Evolutionary conservation across 2,113 vertebrate species (phyloP).

Genomic region (Pedionomus torquatus): DNA sequence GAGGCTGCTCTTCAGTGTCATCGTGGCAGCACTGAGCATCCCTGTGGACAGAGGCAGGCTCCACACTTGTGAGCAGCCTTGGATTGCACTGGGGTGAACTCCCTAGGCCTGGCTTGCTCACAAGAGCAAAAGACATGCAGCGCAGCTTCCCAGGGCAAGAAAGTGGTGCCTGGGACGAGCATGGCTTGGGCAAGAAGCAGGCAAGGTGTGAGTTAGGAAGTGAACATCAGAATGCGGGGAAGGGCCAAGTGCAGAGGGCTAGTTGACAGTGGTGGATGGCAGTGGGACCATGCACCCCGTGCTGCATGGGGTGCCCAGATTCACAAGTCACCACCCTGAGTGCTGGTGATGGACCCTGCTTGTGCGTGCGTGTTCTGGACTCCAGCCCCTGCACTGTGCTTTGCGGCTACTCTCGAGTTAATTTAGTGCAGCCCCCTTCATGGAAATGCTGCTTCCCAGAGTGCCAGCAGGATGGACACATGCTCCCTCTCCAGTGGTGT

Average conservation of each 20-base stretch:
- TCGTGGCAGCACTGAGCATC: neutral
- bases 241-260: too few relatives aligned
- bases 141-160: accelerated
- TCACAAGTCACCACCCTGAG: neutral
- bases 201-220: neutral
- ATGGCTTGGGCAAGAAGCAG: accelerated
- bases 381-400: accelerated
- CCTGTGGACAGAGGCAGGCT: neutral
- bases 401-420: accelerated
- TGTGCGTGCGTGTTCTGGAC: accelerated
- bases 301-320: accelerated
- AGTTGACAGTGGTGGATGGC: too few relatives aligned
- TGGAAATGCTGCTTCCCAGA: neutral
- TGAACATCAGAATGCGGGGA: accelerated
- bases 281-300: accelerated
- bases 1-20: neutral
- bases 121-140: neutral
- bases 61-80: accelerated
- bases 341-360: accelerated
- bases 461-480: neutral
- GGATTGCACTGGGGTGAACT: neutral
- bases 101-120: accelerated
- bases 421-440: too few relatives aligned
- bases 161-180: neutral
- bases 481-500: accelerated